Evolutionary conservation across 2,888 invertebrate species (phyloP), one percentile per base, ranked within the genome.

Genomic region (Nemotelus nigrinus): DNA sequence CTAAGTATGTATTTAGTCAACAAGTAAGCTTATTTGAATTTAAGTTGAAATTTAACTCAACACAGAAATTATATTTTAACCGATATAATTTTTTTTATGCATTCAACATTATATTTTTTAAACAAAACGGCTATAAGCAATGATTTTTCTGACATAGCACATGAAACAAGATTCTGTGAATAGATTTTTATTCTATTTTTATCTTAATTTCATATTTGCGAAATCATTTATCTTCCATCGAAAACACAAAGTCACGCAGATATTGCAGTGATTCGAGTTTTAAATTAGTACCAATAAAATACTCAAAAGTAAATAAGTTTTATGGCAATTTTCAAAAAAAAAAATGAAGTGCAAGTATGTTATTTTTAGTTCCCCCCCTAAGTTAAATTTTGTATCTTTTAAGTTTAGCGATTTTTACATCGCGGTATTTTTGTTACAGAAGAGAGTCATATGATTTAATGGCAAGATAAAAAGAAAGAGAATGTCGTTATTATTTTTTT

Each of bases 281-380:
- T 25, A 68, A 77, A 68, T 48, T 78, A 78, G 81, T 78, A 80
- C 78, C 80, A 79, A 78, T 71, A 48, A 72, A 77, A 71, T 83
- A 81, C 82, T 78, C 80, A 80, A 82, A 80, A 78, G 80, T 80
- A 80, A 80, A 79, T 57, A 68, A 70, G 76, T 75, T 77, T 53
- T 75, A 58, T n/a, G 8, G 10, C 7, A 5, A 75, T 57, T 58
- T 68, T 77, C 68, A 64, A 78, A 70, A 78, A 6, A 75, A 64
- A 47, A 55, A 76, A 25, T 25, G 25, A 25, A 25, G 25, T 25
- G 25, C 25, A 25, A 25, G 25, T 25, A 25, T 25, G 25, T 25
- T 25, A 25, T 25, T 25, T 47, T 65, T 65, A 25, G 25, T 25
- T 64, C 47, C 76, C 78, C 79, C 72, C 78, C 70, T 77, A 78